These are phyloP conservation scores for Cynocephalus volans DNA, from an alignment of 2,113 vertebrate species.

Conservation along the genomic window DNA sequence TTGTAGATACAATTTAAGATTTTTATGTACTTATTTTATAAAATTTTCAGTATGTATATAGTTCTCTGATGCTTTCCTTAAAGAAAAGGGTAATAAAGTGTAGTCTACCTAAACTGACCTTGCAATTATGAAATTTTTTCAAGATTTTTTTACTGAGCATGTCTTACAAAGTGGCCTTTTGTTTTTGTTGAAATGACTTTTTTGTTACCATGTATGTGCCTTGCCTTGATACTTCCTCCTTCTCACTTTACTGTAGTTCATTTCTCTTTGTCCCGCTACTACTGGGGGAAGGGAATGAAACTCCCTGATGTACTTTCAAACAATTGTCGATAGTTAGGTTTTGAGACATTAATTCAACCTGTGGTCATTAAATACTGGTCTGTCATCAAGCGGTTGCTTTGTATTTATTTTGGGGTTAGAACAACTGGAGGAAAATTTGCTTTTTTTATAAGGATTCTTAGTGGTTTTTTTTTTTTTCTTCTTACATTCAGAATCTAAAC, in stretches of 20 bases:
- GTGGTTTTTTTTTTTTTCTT: neutral
- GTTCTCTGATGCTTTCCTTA: slow-evolving; percentile 13
- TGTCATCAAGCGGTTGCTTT: neutral
- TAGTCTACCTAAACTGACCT: neutral
- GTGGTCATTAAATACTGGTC: neutral
- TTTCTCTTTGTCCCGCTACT: neutral
- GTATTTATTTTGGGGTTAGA: slow-evolving; percentile 19
- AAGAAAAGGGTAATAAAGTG: neutral
- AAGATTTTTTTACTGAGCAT: neutral
- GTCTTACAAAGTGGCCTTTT: neutral
- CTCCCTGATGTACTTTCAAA: neutral
- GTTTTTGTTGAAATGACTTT: neutral
- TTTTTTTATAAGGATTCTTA: slow-evolving; percentile 19
- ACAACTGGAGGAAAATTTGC: neutral
- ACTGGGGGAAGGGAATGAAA: neutral
- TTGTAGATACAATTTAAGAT: neutral
- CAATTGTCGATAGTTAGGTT: neutral
- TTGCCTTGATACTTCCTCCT: neutral
- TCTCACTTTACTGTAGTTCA: neutral
- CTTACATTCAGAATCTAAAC: slow-evolving; percentile 91
- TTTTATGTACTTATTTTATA: slow-evolving; percentile 24
- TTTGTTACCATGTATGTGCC: neutral
- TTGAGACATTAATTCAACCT: neutral
- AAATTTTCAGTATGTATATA: neutral
- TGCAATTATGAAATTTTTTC: neutral